These are phyloP conservation scores for Andrena trimmerana DNA, from an alignment of 2,888 invertebrate genomes.

Conservation along the genomic window DNA sequence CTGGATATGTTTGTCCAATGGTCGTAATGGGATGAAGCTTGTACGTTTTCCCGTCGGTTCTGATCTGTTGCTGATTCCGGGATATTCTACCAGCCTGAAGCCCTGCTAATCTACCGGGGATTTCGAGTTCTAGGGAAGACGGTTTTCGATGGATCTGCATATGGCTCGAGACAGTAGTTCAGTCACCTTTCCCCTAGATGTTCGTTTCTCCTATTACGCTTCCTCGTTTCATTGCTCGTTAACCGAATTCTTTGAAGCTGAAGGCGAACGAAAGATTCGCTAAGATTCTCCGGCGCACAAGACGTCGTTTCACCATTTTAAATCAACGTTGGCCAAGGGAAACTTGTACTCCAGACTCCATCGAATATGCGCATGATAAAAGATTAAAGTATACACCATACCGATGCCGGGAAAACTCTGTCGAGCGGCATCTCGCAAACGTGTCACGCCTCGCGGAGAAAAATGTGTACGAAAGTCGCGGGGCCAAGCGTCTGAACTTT, in stretches of 20 bases:
- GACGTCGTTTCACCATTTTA: neutral
- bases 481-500: conserved; percentile 28
- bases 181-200: neutral
- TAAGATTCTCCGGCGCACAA: neutral
- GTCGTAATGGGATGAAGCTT: conserved; percentile 57
- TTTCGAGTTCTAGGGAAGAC: conserved; percentile 24
- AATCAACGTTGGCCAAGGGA: conserved; percentile 25
- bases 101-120: conserved; percentile 55
- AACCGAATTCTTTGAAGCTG: neutral
- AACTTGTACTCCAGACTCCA: conserved; percentile 21
- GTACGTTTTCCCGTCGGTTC: conserved; percentile 53
- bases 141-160: conserved; percentile 1
- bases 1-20: conserved; percentile 8
- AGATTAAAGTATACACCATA: conserved; percentile 43
- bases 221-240: neutral
- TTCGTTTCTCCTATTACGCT: neutral
- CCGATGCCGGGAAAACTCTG: conserved; percentile 10
- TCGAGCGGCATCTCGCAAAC: conserved; percentile 29
- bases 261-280: neutral
- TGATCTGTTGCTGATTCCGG: conserved; percentile 35
- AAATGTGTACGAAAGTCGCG: conserved; percentile 43
- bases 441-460: conserved; percentile 39
- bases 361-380: conserved; percentile 54
- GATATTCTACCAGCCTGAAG: conserved; percentile 35
- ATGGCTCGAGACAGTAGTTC: neutral